phyloP scores from a whole-genome alignment of 1,140 invertebrate genomes.

The Episyrphus balteatus region DNA sequence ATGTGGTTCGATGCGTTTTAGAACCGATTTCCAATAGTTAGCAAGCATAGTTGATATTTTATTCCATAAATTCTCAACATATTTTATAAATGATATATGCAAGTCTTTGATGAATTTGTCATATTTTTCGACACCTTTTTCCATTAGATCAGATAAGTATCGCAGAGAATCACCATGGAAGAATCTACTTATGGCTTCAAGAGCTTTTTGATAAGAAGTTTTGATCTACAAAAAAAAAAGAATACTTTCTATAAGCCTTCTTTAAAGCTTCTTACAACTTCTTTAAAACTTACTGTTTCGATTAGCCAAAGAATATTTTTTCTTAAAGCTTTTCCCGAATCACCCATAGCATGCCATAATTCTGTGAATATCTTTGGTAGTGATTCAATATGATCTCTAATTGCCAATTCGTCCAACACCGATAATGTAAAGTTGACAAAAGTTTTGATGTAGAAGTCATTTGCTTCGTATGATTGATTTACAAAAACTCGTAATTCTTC shows the following conservation, averaged over 20 bases:
- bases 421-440: slow-evolving; percentile 55
- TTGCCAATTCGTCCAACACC: slow-evolving; percentile 62
- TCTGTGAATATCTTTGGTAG: slow-evolving; percentile 67
- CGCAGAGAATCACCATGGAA: slow-evolving; percentile 60
- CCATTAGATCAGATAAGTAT: slow-evolving; percentile 53
- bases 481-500: slow-evolving; percentile 56
- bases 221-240: slow-evolving; percentile 41
- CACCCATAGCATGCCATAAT: slow-evolving; percentile 72
- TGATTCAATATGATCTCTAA: slow-evolving; percentile 63
- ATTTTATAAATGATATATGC: slow-evolving; percentile 63
- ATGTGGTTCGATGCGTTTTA: slow-evolving; percentile 61
- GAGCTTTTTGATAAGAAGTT: slow-evolving; percentile 53
- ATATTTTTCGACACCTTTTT: slow-evolving; percentile 59
- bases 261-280: too few species aligned
- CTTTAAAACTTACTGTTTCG: slow-evolving; percentile 43
- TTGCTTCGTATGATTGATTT: slow-evolving; percentile 63
- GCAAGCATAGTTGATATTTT: slow-evolving; percentile 47
- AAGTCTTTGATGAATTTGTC: slow-evolving; percentile 66
- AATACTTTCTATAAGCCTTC: not conserved
- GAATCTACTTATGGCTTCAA: slow-evolving; percentile 53
- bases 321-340: slow-evolving; percentile 62
- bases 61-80: slow-evolving; percentile 59
- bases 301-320: slow-evolving; percentile 63
- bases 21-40: slow-evolving; percentile 56
- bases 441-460: slow-evolving; percentile 74